Evolutionary conservation across 1,140 invertebrate genomes (phyloP).

Genomic region (Tetragonula clypearis): DNA sequence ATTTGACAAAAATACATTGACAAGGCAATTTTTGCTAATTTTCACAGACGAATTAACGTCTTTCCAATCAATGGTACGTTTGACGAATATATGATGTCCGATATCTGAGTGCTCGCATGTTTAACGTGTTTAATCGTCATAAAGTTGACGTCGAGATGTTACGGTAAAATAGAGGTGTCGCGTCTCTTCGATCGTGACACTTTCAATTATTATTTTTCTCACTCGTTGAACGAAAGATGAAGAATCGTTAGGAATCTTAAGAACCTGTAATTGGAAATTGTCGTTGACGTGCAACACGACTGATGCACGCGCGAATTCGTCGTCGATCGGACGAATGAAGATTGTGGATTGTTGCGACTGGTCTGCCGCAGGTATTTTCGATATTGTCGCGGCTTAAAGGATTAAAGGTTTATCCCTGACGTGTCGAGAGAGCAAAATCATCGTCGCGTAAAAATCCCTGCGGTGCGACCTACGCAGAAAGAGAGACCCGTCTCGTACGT

Average conservation of each 20-base stretch:
- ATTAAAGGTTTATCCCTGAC: not conserved
- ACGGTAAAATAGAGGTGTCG: not conserved
- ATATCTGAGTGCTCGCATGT: not conserved
- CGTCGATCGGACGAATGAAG: not conserved
- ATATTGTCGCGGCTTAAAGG: not conserved
- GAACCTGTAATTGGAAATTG: not conserved
- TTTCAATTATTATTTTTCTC: conserved; percentile 17
- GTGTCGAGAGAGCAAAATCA: not conserved
- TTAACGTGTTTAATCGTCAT: not conserved
- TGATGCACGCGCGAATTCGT: not conserved
- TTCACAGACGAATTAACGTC: no score
- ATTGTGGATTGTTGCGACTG: not conserved
- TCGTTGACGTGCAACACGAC: not conserved
- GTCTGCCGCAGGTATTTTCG: not conserved
- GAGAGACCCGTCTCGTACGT: conserved; percentile 15
- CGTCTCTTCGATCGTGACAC: not conserved
- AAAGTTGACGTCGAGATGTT: not conserved
- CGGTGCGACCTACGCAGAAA: not conserved
- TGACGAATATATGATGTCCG: not conserved
- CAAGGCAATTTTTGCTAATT: not conserved
- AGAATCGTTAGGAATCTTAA: no score
- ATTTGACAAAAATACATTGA: no score
- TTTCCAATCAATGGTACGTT: no score
- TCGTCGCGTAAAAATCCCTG: conserved; percentile 10
- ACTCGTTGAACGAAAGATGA: not conserved